phyloP scores from a whole-genome alignment of 2,113 vertebrate genomes.

The Serinus canaria region DNA sequence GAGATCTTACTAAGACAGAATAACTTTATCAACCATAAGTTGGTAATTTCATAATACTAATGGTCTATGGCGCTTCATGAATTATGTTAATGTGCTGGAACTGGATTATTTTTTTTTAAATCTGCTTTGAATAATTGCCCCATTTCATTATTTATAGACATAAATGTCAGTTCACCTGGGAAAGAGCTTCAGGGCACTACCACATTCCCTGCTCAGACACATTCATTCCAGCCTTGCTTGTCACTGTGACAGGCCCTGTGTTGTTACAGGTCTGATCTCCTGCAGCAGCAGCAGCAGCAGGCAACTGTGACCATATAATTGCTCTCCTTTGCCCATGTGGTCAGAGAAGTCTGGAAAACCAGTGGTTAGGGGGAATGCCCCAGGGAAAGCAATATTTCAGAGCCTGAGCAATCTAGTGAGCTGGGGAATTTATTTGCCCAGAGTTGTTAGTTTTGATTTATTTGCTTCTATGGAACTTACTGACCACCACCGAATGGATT shows the following conservation, averaged over 20 bases:
- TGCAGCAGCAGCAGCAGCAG: background rate
- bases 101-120: background rate
- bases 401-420: background rate
- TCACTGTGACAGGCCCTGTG: background rate
- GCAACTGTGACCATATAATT: background rate
- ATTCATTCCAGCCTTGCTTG: background rate
- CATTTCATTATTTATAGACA: background rate
- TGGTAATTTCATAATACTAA: background rate
- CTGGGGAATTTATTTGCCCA: background rate
- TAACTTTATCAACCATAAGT: background rate
- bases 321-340: background rate
- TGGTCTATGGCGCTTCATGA: background rate
- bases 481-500: background rate
- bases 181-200: background rate
- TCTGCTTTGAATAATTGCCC: background rate
- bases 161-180: background rate
- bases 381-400: background rate
- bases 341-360: background rate
- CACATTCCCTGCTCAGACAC: background rate
- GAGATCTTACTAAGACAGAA: background rate
- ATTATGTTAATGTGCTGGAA: background rate
- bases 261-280: background rate
- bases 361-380: background rate
- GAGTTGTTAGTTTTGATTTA: background rate
- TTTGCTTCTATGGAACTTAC: background rate